These are phyloP conservation scores for Oncorhynchus tshawytscha DNA, from an alignment of 2,113 vertebrate genomes.

Conservation along the genomic window DNA sequence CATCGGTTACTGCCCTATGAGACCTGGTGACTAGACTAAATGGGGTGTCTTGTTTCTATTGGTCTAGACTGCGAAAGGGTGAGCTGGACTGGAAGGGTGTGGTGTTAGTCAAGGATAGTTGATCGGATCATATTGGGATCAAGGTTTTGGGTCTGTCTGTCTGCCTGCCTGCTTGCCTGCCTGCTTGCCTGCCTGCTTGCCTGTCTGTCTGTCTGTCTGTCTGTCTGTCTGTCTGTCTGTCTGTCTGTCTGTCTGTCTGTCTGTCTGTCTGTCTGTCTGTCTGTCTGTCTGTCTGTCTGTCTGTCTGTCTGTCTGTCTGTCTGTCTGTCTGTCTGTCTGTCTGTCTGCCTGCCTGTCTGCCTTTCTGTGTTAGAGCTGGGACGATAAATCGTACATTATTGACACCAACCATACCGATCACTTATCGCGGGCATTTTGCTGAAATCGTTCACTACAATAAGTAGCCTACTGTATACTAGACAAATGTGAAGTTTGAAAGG, in stretches of 20 bases:
- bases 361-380: neutral
- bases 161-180: neutral
- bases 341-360: neutral
- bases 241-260: neutral
- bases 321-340: no score
- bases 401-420: neutral
- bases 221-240: neutral
- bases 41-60: neutral
- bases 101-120: neutral
- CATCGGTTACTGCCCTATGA: neutral
- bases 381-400: no score
- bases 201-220: neutral
- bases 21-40: neutral
- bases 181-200: neutral
- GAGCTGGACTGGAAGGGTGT: neutral
- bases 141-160: neutral
- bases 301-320: no score
- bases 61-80: neutral
- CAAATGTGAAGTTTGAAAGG: no score
- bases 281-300: neutral
- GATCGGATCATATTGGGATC: neutral
- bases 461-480: no score
- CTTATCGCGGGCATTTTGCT: no score
- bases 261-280: neutral
- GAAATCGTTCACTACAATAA: no score